A percentile compares a stretch with the other conserved stretches of the same genome.
Conservation (phyloP, 2,113 vertebrate species). For the Orientallactaga bullata region DNA sequence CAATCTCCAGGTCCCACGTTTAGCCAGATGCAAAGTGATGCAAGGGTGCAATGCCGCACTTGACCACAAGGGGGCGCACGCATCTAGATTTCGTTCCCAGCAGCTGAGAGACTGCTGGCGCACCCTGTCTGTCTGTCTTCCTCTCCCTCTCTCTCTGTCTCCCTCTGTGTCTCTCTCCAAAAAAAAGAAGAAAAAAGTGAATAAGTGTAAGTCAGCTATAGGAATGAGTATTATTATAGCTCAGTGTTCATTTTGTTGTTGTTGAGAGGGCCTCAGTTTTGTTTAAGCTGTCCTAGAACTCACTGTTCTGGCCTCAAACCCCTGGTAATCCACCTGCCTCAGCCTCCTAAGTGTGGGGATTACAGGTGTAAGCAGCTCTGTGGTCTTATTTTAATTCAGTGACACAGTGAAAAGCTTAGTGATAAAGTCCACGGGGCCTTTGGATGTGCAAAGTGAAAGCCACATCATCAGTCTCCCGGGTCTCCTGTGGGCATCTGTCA, state of each 20-base stretch:
- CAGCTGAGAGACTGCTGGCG: too few species aligned
- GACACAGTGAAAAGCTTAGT: background rate
- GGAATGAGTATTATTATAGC: background rate
- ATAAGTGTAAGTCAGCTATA: background rate
- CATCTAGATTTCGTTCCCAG: too few species aligned
- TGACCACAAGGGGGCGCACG: too few species aligned
- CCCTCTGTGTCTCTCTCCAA: too few species aligned
- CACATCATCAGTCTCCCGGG: background rate
- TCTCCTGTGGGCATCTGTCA: background rate
- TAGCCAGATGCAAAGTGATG: too few species aligned
- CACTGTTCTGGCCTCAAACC: background rate
- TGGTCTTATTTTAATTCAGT: constrained; percentile 39
- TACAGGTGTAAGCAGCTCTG: background rate
- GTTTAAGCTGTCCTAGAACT: background rate
- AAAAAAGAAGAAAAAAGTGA: too few species aligned
- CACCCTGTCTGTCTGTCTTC: too few species aligned
- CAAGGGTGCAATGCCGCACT: too few species aligned
- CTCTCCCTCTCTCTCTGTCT: too few species aligned
- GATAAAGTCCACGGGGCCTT: background rate
- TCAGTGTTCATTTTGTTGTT: background rate
- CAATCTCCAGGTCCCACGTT: too few species aligned
- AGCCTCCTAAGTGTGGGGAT: background rate
- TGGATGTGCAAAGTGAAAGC: background rate
- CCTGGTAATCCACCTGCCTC: background rate
- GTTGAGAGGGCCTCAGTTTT: background rate